Conservation (phyloP, 2,113 vertebrate species). For the Pristiophorus japonicus region DNA sequence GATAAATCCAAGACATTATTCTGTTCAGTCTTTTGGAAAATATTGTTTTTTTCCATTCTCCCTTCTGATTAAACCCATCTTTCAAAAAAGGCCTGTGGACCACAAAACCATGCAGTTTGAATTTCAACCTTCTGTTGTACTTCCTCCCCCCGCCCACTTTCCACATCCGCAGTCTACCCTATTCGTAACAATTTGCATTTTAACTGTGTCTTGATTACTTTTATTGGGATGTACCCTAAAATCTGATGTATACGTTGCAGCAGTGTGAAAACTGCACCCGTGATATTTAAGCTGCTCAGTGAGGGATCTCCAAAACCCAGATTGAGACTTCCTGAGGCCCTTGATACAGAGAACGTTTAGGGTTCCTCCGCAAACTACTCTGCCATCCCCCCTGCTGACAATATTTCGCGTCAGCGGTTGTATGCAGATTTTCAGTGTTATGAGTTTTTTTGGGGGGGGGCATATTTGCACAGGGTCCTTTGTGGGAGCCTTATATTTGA, state of each 20-base stretch:
- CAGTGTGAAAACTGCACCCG: not conserved
- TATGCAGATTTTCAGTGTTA: not conserved
- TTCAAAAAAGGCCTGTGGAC: conserved; percentile 16
- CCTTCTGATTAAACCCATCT: not conserved
- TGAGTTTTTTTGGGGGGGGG: not conserved
- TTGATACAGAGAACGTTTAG: not conserved
- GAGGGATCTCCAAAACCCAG: not conserved
- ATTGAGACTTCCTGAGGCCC: not conserved
- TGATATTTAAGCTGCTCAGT: not conserved
- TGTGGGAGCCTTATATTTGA: not conserved
- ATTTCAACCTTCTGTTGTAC: not conserved
- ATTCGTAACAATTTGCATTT: conserved; percentile 16
- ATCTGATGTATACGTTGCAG: not conserved
- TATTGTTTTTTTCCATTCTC: not conserved
- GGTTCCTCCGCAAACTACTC: not conserved
- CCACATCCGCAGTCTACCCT: conserved; percentile 20
- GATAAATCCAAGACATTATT: not conserved
- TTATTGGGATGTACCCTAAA: not conserved
- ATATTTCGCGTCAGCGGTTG: too few species aligned
- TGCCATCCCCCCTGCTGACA: not conserved
- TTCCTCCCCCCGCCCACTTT: not conserved
- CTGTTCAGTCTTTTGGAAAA: not conserved
- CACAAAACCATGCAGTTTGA: conserved; percentile 21
- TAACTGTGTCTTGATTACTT: not conserved
- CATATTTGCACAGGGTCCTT: not conserved